A percentile compares a stretch with the other conserved stretches of the same genome.
These are phyloP conservation scores for Pseudotriccus pelzelni DNA, from an alignment of 2,797 vertebrate species.

Conservation along the genomic window DNA sequence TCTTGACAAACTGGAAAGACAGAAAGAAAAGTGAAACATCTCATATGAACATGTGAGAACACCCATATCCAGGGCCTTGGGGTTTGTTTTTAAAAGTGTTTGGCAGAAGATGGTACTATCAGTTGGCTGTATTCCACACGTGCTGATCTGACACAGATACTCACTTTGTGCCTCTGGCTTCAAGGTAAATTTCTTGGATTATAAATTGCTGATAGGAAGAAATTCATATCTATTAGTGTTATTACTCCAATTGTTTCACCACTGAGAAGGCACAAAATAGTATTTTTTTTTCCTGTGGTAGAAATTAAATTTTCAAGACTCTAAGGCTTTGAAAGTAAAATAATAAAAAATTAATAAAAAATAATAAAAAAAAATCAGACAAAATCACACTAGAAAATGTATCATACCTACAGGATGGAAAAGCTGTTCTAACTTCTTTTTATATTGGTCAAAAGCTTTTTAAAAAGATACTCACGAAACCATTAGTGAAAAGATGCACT, in stretches of 20 bases:
- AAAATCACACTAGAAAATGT: background rate
- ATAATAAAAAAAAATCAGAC: background rate
- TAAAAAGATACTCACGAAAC: background rate
- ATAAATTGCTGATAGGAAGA: background rate
- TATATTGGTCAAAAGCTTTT: background rate
- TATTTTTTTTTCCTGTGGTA: background rate
- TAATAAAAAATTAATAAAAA: background rate
- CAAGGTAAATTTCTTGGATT: background rate
- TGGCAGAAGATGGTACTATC: background rate
- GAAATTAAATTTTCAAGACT: background rate
- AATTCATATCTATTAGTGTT: rapidly evolving
- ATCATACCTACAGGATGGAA: background rate
- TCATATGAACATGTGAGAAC: background rate
- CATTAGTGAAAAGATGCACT: background rate
- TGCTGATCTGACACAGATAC: background rate
- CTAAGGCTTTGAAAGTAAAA: background rate
- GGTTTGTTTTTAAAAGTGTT: background rate
- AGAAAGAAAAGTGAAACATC: background rate
- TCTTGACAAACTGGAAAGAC: background rate
- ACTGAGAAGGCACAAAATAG: background rate
- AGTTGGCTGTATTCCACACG: background rate
- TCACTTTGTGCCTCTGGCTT: background rate
- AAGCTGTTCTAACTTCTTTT: background rate
- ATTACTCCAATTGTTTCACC: background rate
- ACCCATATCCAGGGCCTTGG: too few relatives aligned